Evolutionary conservation across 1,140 invertebrate genomes (phyloP), one percentile per base, ranked within the genome.

Genomic region (Bombus fervidus): DNA sequence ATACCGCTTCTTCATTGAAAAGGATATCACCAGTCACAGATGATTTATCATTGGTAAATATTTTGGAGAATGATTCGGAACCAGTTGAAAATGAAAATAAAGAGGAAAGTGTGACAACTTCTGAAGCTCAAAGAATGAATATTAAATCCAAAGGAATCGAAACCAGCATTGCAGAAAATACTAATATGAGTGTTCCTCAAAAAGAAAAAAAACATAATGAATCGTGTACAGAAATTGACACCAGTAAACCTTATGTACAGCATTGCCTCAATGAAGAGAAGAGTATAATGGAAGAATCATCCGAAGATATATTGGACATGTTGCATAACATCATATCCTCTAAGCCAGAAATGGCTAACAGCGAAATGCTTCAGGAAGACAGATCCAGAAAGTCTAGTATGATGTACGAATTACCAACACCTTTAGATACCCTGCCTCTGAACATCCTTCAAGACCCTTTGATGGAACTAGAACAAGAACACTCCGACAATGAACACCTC

Each of bases 241-340:
- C 73, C 4, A 87, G 86, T 22, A 93, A 93, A 84, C 86, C 88
- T 31, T 93, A 88, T 69, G 68, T 85, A 13, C 82, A 88, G 47
- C 86, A 90, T 72, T 90, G 83, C 31, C 69, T 90, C 10, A 85
- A 31, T 2, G 90, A 91, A 39, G 89, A 87, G 64, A 94, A 91
- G 64, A 92, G 92, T 47, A 80, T 93, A 53, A 87, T 94, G 69
- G 94, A 94, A 18, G 96, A 97, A 86, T 96, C 96, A 5, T 96
- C 97, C 47, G 96, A 97, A 89, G 96, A 97, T 89, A 96, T 97
- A 92, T 92, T 97, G 3, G 96, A 97, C 88, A 97, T 97, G 95
- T 93, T 97, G 25, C 96, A 97, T 69, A 97, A 97, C 87, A 97
- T 97, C 64, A 96, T 95, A 83, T 94, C 94, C 3, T 93, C 94